phyloP scores from a whole-genome alignment of 2,113 vertebrate species.

The Cochlearius cochlearius region DNA sequence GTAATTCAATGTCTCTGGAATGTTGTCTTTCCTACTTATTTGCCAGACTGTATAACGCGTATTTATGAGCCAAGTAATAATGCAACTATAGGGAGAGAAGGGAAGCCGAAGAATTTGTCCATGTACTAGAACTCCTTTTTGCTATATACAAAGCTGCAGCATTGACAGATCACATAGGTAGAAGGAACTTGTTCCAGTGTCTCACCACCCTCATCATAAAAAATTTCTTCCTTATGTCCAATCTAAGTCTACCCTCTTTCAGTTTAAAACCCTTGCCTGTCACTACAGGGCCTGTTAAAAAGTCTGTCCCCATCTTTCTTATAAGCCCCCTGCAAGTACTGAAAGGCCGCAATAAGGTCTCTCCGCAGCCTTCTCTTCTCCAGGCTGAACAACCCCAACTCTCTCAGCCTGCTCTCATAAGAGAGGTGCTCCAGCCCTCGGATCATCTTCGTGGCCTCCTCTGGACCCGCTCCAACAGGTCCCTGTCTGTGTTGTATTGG shows the following conservation, averaged over 20 bases:
- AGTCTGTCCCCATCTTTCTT: background rate
- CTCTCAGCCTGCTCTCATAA: background rate
- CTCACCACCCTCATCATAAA: rapidly evolving
- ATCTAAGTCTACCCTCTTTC: background rate
- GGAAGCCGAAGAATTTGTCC: background rate
- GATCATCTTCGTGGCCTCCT: background rate
- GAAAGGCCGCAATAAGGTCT: background rate
- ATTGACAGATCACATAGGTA: background rate
- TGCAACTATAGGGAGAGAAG: background rate
- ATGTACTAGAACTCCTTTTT: background rate
- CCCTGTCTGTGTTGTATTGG: background rate
- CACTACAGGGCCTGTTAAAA: background rate
- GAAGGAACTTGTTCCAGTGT: background rate
- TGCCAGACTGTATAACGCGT: background rate
- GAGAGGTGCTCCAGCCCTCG: background rate
- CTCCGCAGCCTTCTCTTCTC: background rate
- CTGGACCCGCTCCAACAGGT: background rate
- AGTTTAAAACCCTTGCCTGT: background rate
- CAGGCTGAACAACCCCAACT: background rate
- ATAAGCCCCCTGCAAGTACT: background rate
- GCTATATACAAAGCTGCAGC: background rate
- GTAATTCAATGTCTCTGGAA: constrained; percentile 31
- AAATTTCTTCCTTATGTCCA: background rate
- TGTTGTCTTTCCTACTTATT: constrained; percentile 33
- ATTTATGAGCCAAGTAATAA: constrained; percentile 9